These are phyloP conservation scores for Lepeophtheirus nordmannii DNA, from an alignment of 2,888 invertebrate species.

Conservation along the genomic window DNA sequence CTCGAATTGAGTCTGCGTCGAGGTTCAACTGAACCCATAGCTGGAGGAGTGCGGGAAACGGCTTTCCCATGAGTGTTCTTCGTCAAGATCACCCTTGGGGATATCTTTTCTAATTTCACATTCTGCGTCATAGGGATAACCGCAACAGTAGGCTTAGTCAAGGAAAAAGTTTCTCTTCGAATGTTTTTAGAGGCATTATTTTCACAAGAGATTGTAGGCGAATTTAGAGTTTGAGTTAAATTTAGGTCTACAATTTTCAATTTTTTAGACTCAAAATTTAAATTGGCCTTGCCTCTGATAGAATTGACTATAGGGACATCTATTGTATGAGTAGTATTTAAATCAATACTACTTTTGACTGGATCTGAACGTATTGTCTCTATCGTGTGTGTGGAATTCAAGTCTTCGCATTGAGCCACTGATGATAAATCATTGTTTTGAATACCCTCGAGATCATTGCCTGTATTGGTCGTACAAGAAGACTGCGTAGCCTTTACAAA, in stretches of 20 bases:
- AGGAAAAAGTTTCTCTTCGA: background rate
- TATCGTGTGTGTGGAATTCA: background rate
- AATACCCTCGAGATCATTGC: too few species aligned
- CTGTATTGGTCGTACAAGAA: too few species aligned
- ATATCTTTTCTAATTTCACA: background rate
- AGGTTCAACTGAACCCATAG: background rate
- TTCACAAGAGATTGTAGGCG: too few species aligned
- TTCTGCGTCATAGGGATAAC: background rate
- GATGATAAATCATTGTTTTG: too few species aligned
- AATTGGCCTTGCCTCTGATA: too few species aligned
- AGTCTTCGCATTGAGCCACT: background rate
- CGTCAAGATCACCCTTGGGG: slow-evolving; percentile 1
- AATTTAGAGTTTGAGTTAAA: background rate
- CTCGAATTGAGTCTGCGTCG: background rate
- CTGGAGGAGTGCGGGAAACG: background rate
- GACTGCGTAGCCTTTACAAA: too few species aligned
- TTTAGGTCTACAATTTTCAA: background rate
- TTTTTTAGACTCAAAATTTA: too few species aligned
- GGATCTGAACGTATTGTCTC: too few species aligned
- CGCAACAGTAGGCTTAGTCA: background rate
- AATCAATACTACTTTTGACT: too few species aligned
- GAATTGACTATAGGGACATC: too few species aligned
- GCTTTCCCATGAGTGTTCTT: background rate
- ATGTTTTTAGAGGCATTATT: background rate
- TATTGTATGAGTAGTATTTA: too few species aligned